Percentiles rank a stretch among this genome's conserved stretches.
Evolutionary conservation across 2,797 vertebrate genomes (phyloP).

Genomic region (Neopelma chrysocephalum): DNA sequence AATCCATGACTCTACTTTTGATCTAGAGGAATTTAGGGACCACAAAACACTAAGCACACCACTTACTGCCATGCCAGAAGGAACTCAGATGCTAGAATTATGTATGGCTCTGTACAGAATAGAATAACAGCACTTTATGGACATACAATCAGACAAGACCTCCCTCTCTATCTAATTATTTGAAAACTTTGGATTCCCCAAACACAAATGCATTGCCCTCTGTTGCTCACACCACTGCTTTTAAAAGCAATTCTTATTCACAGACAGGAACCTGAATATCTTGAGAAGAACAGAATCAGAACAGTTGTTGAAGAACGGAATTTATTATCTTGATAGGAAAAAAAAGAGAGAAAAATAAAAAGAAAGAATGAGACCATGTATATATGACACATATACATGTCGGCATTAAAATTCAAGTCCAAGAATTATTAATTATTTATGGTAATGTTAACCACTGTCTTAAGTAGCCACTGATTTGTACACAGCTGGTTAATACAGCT

Average conservation of each 20-base stretch:
- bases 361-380: not conserved
- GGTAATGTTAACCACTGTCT: not conserved
- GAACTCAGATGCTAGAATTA: not conserved
- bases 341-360: not conserved
- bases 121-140: not conserved
- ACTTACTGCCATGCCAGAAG: not conserved
- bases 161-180: not conserved
- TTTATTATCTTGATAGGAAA: not conserved
- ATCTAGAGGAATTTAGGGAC: not conserved
- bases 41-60: not conserved
- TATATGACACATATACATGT: accelerated
- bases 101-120: not conserved
- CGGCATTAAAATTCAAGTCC: not conserved
- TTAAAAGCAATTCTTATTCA: not conserved
- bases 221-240: not conserved
- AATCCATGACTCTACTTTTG: not conserved
- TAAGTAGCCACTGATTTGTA: not conserved
- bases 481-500: not conserved
- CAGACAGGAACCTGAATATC: not conserved
- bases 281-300: not conserved
- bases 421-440: not conserved
- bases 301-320: not conserved
- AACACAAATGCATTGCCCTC: not conserved
- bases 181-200: not conserved
- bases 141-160: not conserved